These are phyloP conservation scores for Ectobius pallidus DNA, from an alignment of 2,888 invertebrate genomes.

Conservation along the genomic window DNA sequence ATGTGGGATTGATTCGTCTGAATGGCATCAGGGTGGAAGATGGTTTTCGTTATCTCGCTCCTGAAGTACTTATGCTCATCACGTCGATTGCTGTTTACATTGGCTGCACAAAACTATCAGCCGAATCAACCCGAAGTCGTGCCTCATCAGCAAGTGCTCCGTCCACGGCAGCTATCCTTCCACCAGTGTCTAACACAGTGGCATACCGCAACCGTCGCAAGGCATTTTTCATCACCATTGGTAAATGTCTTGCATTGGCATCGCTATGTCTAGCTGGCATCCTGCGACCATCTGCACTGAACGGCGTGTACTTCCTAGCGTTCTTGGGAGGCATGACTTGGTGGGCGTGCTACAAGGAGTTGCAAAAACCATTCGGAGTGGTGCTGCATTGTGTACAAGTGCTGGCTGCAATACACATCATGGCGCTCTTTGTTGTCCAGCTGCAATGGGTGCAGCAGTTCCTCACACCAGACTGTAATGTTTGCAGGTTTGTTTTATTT, in stretches of 20 bases:
- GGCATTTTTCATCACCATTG: slow-evolving; percentile 48
- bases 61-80: slow-evolving; percentile 69
- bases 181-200: slow-evolving; percentile 48
- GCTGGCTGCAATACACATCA: slow-evolving; percentile 77
- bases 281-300: slow-evolving; percentile 81
- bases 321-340: slow-evolving; percentile 86
- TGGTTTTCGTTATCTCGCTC: slow-evolving; percentile 74
- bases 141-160: slow-evolving; percentile 31
- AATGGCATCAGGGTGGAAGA: slow-evolving; percentile 63
- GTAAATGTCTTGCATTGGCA: slow-evolving; percentile 59
- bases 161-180: slow-evolving; percentile 52
- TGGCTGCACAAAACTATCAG: slow-evolving; percentile 50
- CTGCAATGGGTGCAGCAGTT: slow-evolving; percentile 79
- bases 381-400: slow-evolving; percentile 72
- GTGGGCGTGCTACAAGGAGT: slow-evolving; percentile 81
- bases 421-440: slow-evolving; percentile 80
- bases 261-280: slow-evolving; percentile 75
- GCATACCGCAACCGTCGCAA: slow-evolving; percentile 47
- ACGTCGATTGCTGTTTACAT: slow-evolving; percentile 58
- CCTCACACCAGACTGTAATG: slow-evolving; percentile 52
- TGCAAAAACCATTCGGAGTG: slow-evolving; percentile 79
- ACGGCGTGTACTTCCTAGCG: slow-evolving; percentile 84
- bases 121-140: slow-evolving; percentile 35
- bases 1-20: slow-evolving; percentile 72
- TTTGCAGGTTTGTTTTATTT: slow-evolving; percentile 41